These are phyloP conservation scores for Octomys mimax DNA, from an alignment of 2,797 vertebrate genomes.

Conservation along the genomic window DNA sequence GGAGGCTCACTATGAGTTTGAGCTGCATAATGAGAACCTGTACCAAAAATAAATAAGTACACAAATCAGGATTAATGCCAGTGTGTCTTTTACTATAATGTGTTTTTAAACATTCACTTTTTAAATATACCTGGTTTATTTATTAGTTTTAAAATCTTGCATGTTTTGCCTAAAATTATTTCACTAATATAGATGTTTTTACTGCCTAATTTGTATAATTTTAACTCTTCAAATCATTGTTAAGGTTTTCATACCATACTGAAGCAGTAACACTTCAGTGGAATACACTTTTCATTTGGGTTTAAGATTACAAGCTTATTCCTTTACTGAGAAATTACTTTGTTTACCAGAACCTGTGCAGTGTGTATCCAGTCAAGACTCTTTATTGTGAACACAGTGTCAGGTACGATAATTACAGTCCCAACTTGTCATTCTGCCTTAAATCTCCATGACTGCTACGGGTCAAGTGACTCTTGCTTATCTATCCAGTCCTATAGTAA, in stretches of 20 bases:
- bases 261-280: neutral
- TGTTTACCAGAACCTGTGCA: neutral
- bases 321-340: neutral
- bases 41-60: too few species aligned
- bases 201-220: neutral
- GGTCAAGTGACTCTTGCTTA: neutral
- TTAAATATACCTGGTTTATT: neutral
- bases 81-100: neutral
- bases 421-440: neutral
- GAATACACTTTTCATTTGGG: slow-evolving; percentile 12
- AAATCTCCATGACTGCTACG: neutral
- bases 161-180: slow-evolving; percentile 11
- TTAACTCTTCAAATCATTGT: neutral
- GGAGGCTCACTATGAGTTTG: too few species aligned
- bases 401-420: neutral
- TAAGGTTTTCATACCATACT: neutral
- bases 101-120: neutral
- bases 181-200: slow-evolving; percentile 10
- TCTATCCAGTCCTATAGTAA: neutral
- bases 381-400: neutral
- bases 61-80: neutral
- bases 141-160: slow-evolving; percentile 26
- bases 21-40: too few species aligned
- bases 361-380: neutral
- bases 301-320: neutral